Base-by-base conservation (phyloP, 2,797 vertebrate genomes). In the Epinephelus coioides region DNA sequence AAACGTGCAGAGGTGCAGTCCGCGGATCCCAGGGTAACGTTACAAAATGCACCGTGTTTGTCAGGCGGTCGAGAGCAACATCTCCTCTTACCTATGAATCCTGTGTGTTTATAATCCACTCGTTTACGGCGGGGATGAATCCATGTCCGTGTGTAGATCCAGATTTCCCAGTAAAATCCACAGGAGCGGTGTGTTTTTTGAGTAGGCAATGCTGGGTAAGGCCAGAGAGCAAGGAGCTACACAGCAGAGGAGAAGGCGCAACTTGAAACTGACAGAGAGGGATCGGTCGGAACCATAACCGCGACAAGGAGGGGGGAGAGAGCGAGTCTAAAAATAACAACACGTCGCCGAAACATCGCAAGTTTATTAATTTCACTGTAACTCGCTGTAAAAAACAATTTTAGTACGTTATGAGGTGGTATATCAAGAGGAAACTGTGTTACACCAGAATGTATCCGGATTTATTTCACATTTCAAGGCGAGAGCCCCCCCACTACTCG, bases 191-290 rank as follows among this genome's bases (percentile, higher is more conserved):
- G 6, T 64, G 3, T 73, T 54, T 10, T 73, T 9, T 8, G 12
- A 21, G 46, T 13, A 40, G 25, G 25, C 18, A 17, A 1, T 0
- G 62, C 59, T 76, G 1, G 25, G 21, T 69, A 3, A 40, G 64
- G 44, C 56, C 76, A 7, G 46, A 7, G 46, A 78, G 66, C 53
- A 51, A 44, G 15, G 73, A 84, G 75, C 69, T 77, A 62, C 62
- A 83, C 74, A 9, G 78, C 46, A 1, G 49, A 82, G 77, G 55
- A 90, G 87, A 89, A 90, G 93, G 92, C 85, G 92, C 94, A 91
- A 95, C 92, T 95, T 94, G 93, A 94, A 94, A 94, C 93, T 93
- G 92, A 94, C 93, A 85, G 88, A 92, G 91, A 88, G 76, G 81
- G 86, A 80, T 84, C 75, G 84, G 94, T 25, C 71, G 43, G 75